Percentiles rank a stretch among this genome's conserved stretches.
These are phyloP conservation scores for Leptestheria dahalacensis DNA, from an alignment of 1,140 invertebrate genomes.

Conservation along the genomic window DNA sequence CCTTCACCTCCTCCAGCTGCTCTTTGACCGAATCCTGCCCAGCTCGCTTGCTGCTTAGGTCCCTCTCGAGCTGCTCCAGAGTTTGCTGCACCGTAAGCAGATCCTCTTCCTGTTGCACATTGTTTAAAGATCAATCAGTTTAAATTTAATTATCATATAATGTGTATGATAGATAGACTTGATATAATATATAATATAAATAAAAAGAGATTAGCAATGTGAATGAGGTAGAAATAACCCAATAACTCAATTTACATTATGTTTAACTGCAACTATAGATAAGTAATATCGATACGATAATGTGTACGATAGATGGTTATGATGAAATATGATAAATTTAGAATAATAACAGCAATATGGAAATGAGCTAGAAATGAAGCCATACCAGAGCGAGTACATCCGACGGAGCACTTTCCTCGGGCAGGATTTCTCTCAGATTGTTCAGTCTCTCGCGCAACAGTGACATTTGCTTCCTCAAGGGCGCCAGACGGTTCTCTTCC, in stretches of 20 bases:
- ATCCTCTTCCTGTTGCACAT: slow-evolving; percentile 4
- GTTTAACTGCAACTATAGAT: no score
- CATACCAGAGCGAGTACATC: slow-evolving; percentile 7
- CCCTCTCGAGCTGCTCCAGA: background rate
- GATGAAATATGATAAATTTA: no score
- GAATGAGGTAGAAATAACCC: no score
- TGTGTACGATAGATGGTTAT: no score
- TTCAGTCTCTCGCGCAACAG: background rate
- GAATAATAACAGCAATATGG: no score
- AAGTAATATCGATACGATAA: no score
- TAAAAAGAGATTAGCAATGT: no score
- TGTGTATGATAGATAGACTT: background rate
- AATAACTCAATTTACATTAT: no score
- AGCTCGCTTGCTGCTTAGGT: background rate
- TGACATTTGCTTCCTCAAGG: background rate
- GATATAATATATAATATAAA: background rate
- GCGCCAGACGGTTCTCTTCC: background rate
- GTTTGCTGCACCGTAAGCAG: background rate
- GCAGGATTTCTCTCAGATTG: background rate
- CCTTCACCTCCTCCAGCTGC: background rate
- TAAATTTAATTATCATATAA: background rate
- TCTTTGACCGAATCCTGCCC: background rate
- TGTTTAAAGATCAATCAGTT: background rate
- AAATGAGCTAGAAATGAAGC: no score
- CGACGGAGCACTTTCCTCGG: background rate